phyloP scores from a whole-genome alignment of 1,140 invertebrate species.

The Drosophila truncata region DNA sequence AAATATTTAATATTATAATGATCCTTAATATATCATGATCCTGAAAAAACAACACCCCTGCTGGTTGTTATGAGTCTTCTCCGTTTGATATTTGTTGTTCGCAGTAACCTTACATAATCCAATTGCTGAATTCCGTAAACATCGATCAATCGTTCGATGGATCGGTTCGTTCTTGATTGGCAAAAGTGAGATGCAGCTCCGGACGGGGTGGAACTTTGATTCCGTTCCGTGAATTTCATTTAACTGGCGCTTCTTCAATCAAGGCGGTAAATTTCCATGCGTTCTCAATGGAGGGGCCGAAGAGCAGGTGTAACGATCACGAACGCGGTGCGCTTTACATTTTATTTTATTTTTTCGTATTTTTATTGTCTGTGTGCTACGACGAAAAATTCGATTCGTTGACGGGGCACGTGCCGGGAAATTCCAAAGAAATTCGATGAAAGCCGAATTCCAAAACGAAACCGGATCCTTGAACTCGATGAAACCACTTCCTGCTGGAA shows the following conservation, averaged over 20 bases:
- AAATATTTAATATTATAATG: not conserved
- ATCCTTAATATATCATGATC: not conserved
- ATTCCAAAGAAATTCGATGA: not conserved
- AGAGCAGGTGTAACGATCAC: conserved; percentile 59
- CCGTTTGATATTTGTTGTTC: conserved; percentile 31
- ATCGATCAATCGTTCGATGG: conserved; percentile 50
- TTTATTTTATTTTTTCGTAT: not conserved
- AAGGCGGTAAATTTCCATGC: conserved; percentile 65
- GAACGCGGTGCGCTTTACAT: conserved; percentile 36
- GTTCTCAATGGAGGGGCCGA: not conserved
- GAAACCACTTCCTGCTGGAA: conserved; percentile 35
- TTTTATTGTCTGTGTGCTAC: conserved; percentile 35
- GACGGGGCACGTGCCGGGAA: conserved; percentile 26
- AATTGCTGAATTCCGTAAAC: conserved; percentile 78
- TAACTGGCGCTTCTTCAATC: conserved; percentile 75
- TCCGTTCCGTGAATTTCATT: conserved; percentile 69
- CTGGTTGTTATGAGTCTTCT: not conserved
- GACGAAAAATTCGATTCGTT: conserved; percentile 49
- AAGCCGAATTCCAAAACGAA: conserved; percentile 15
- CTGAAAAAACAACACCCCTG: not conserved
- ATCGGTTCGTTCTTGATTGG: conserved; percentile 39
- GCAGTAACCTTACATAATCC: conserved; percentile 67
- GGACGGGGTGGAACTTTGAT: conserved; percentile 38
- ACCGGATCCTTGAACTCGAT: conserved; percentile 43
- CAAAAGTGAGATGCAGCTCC: conserved; percentile 48